These are phyloP conservation scores for Etheostoma perlongum DNA, from an alignment of 2,797 vertebrate genomes.

Conservation along the genomic window DNA sequence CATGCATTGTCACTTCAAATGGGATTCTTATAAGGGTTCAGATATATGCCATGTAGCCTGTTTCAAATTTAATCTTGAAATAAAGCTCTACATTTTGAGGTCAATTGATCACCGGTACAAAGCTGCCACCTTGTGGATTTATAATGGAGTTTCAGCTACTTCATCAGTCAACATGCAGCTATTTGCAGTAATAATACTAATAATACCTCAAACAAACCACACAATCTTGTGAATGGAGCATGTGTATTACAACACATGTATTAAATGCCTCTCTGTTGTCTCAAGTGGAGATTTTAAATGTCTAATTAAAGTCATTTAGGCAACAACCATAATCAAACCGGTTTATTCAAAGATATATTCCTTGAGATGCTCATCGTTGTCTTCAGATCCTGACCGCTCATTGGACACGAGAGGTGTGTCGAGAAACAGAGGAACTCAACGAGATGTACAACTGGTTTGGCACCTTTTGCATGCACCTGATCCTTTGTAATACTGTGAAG, in stretches of 20 bases:
- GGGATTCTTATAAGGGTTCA: neutral
- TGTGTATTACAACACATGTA: no score
- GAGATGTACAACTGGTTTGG: no score
- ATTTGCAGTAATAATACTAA: neutral
- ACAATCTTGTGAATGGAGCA: neutral
- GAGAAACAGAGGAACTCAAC: neutral
- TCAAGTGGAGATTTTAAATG: neutral
- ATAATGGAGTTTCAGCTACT: neutral
- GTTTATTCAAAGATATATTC: neutral
- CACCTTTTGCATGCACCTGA: no score
- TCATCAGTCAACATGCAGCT: neutral
- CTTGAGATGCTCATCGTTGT: neutral
- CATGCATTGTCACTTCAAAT: neutral
- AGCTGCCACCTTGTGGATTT: neutral
- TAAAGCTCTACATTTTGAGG: neutral
- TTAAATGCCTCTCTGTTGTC: no score
- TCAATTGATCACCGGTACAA: neutral
- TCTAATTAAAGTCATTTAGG: neutral
- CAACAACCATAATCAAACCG: neutral
- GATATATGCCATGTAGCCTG: neutral
- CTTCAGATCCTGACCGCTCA: neutral
- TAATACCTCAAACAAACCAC: no score
- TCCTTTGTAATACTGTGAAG: no score
- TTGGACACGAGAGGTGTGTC: neutral
- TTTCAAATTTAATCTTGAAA: neutral